These are phyloP conservation scores for Salminus brasiliensis DNA, from an alignment of 2,113 vertebrate genomes.

Conservation along the genomic window DNA sequence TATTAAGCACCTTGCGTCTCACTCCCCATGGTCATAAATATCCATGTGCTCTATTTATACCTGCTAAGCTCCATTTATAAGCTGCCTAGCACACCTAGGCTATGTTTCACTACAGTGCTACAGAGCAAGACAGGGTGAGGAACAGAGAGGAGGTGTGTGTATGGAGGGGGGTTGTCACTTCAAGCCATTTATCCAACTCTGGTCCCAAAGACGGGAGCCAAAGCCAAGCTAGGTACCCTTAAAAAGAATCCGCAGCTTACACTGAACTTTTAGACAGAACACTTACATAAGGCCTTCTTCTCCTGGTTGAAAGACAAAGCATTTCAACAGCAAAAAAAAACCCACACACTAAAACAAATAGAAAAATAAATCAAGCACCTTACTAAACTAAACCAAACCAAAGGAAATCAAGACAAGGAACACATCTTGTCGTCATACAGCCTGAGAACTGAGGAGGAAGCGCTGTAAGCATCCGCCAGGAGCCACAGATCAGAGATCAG, in stretches of 20 bases:
- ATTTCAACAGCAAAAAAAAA: background rate
- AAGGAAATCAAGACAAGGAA: background rate
- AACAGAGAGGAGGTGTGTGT: too few relatives aligned
- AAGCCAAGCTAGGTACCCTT: slow-evolving; percentile 26
- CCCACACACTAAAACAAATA: background rate
- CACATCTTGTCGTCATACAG: background rate
- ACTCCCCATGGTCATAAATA: slow-evolving; percentile 69
- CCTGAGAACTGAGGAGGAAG: background rate
- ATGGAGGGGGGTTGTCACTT: background rate
- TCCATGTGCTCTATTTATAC: slow-evolving; percentile 76
- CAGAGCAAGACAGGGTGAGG: slow-evolving; percentile 2
- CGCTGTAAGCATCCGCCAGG: background rate
- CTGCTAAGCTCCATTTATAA: slow-evolving; percentile 71
- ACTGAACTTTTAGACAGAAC: background rate
- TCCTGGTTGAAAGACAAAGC: background rate
- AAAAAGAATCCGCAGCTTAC: background rate
- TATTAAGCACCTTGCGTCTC: slow-evolving; percentile 25
- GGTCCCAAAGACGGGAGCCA: slow-evolving; percentile 14
- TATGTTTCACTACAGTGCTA: slow-evolving; percentile 42
- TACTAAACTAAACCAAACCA: background rate
- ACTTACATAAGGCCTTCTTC: background rate
- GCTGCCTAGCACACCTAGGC: slow-evolving; percentile 66
- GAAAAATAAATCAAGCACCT: background rate
- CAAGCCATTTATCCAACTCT: slow-evolving; percentile 36
- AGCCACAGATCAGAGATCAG: slow-evolving; percentile 41